Percentiles rank a stretch among this genome's conserved stretches.
Evolutionary conservation across 2,113 vertebrate species (phyloP).

Genomic region (Lepus americanus): DNA sequence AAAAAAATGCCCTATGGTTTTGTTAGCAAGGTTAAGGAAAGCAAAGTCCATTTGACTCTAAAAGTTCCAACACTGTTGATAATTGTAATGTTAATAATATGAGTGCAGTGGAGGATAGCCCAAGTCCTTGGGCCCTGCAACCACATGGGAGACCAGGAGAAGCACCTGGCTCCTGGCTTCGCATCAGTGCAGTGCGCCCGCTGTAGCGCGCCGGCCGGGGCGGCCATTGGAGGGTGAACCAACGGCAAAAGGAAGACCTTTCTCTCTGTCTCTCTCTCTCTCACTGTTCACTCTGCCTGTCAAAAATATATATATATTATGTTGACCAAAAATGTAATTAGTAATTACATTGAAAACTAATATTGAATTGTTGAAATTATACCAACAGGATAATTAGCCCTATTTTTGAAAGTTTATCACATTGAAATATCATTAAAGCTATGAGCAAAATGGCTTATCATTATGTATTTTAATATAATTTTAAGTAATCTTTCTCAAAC

Average conservation of each 20-base stretch:
- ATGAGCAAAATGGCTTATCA: background rate
- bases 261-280: no score
- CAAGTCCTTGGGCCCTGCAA: no score
- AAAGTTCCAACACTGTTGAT: background rate
- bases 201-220: no score
- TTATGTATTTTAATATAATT: background rate
- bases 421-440: background rate
- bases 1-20: background rate
- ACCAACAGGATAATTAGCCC: background rate
- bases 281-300: no score
- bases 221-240: no score
- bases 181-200: no score
- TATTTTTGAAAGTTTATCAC: background rate
- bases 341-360: background rate
- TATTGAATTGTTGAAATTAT: background rate
- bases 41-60: constrained; percentile 2
- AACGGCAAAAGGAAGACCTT: no score
- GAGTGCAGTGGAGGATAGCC: no score
- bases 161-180: no score
- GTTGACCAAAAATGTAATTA: background rate
- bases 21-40: background rate
- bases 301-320: background rate
- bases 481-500: background rate
- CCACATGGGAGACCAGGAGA: no score
- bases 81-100: background rate